A percentile compares a stretch with the other conserved stretches of the same genome.
These are phyloP conservation scores for Ophion ellenae DNA, from an alignment of 2,888 invertebrate species.

Conservation along the genomic window DNA sequence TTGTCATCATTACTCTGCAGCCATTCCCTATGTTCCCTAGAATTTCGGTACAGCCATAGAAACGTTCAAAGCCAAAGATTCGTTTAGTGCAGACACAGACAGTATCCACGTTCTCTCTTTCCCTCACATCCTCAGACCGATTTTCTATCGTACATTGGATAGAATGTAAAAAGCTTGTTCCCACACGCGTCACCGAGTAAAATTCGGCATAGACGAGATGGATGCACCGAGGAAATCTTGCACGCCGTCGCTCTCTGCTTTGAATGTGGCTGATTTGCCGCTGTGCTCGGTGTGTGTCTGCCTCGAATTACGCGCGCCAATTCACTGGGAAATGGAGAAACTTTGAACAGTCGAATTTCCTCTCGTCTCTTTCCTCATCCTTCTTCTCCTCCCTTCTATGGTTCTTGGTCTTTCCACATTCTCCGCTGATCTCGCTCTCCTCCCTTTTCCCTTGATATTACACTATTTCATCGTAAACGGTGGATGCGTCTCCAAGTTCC, in stretches of 20 bases:
- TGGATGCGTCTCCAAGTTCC: constrained; percentile 19
- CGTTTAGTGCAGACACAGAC: too few species aligned
- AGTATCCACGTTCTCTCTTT: too few species aligned
- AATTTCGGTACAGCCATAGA: too few species aligned
- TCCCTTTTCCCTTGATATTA: constrained; percentile 19
- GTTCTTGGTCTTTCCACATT: constrained; percentile 28
- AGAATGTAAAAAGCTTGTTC: constrained; percentile 34
- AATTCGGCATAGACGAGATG: constrained; percentile 41
- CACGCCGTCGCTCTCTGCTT: neutral
- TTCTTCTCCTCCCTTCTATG: constrained; percentile 9
- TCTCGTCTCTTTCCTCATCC: neutral
- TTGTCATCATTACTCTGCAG: too few species aligned
- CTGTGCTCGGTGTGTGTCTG: constrained; percentile 68
- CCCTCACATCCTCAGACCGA: neutral
- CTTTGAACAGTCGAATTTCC: constrained; percentile 64
- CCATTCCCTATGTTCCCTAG: too few species aligned
- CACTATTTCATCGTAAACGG: constrained; percentile 21
- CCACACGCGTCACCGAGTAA: constrained; percentile 44
- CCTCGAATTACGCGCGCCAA: constrained; percentile 80
- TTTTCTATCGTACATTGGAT: constrained; percentile 9
- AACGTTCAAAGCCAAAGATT: too few species aligned
- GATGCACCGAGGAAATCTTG: constrained; percentile 45
- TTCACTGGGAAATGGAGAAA: constrained; percentile 79
- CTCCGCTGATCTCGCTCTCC: constrained; percentile 7
- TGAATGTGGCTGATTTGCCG: constrained; percentile 27